These are phyloP conservation scores for Palloptera scutellata DNA, from an alignment of 2,888 invertebrate genomes.

Conservation along the genomic window DNA sequence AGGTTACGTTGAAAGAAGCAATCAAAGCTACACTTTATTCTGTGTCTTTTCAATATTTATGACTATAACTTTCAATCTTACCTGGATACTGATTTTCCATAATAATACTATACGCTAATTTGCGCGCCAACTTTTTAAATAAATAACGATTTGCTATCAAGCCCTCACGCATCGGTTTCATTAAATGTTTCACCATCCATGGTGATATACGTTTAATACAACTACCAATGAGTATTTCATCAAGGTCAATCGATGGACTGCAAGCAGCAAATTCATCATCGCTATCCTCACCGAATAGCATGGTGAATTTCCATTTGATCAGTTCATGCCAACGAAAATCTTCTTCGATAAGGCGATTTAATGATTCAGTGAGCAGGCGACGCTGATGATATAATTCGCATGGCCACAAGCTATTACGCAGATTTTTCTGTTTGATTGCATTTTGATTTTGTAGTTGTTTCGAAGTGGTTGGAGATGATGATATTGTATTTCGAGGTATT, in stretches of 20 bases:
- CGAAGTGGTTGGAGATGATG: neutral
- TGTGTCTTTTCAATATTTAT: no score
- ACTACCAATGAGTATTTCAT: conserved; percentile 54
- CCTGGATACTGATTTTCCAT: conserved; percentile 57
- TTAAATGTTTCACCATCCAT: conserved; percentile 59
- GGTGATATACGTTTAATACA: conserved; percentile 59
- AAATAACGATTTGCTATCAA: conserved; percentile 58
- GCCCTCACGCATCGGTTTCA: conserved; percentile 57
- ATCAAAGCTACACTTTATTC: no score
- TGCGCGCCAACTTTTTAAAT: conserved; percentile 59
- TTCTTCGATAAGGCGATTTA: conserved; percentile 51
- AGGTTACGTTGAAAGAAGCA: no score
- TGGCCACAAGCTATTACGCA: conserved; percentile 58
- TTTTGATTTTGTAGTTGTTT: neutral
- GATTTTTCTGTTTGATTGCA: conserved; percentile 31
- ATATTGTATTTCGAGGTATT: neutral
- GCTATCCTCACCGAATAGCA: conserved; percentile 59
- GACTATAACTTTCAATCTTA: conserved; percentile 28
- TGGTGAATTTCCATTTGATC: conserved; percentile 49
- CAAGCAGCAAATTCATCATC: conserved; percentile 58
- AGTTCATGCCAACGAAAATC: conserved; percentile 56
- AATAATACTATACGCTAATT: conserved; percentile 52
- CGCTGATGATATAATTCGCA: conserved; percentile 57
- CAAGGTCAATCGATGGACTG: conserved; percentile 58
- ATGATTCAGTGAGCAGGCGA: conserved; percentile 46